Conservation (phyloP, 1,140 invertebrate genomes). For the Pseudomyrmex gracilis region DNA sequence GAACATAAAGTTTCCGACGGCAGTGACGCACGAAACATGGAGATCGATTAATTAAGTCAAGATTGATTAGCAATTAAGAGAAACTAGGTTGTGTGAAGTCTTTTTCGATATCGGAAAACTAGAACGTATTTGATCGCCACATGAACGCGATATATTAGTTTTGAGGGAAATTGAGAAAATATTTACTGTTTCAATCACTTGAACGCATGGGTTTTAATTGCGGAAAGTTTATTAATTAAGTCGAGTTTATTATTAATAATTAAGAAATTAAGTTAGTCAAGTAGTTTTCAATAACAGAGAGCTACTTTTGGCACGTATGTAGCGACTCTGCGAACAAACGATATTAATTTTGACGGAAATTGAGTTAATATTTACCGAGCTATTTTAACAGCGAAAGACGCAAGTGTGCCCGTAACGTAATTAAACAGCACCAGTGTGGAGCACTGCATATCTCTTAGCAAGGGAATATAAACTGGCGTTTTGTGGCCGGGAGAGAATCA, state of each 20-base stretch:
- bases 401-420: slow-evolving; percentile 44
- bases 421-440: slow-evolving; percentile 29
- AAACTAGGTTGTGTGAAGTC: neutral
- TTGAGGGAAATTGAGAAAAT: slow-evolving; percentile 24
- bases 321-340: slow-evolving; percentile 13
- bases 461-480: slow-evolving; percentile 42
- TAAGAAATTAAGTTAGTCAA: neutral
- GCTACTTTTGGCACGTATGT: neutral
- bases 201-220: neutral
- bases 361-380: slow-evolving; percentile 43
- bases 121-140: slow-evolving; percentile 15
- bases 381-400: slow-evolving; percentile 31
- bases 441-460: neutral
- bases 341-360: slow-evolving; percentile 43
- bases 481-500: slow-evolving; percentile 26
- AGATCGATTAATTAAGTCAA: slow-evolving; percentile 34
- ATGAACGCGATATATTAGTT: slow-evolving; percentile 35
- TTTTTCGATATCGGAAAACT: slow-evolving; percentile 17
- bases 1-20: slow-evolving; percentile 44
- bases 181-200: neutral
- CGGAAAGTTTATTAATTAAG: slow-evolving; percentile 7
- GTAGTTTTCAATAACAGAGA: slow-evolving; percentile 6
- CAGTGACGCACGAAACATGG: neutral
- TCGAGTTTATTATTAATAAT: slow-evolving; percentile 12
- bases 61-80: slow-evolving; percentile 47